Evolutionary conservation across 2,113 vertebrate genomes (phyloP).

Genomic region (Leptobrachium leishanense): DNA sequence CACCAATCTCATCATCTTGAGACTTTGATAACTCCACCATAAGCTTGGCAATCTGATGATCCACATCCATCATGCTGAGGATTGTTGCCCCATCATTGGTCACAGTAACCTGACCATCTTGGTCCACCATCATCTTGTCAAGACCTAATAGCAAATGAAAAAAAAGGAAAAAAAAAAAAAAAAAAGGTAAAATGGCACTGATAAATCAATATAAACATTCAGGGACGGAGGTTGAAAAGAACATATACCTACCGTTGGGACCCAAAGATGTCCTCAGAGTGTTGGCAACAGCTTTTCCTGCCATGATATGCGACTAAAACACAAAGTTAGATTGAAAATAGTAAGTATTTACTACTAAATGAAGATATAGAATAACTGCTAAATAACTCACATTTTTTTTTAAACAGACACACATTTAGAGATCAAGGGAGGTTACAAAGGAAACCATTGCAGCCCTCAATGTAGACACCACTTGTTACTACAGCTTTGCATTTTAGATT

Average conservation of each 20-base stretch:
- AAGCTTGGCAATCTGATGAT: slow-evolving; percentile 96
- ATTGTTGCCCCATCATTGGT: slow-evolving; percentile 99
- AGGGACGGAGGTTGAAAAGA: background rate
- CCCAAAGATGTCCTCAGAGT: slow-evolving; percentile 92
- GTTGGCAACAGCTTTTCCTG: slow-evolving; percentile 93
- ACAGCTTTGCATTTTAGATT: too few relatives aligned
- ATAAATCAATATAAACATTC: background rate
- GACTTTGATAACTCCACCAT: slow-evolving; percentile 98
- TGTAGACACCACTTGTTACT: too few relatives aligned
- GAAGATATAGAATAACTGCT: too few relatives aligned
- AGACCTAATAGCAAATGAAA: slow-evolving; percentile 65
- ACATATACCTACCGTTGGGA: slow-evolving; percentile 83
- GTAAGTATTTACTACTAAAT: too few relatives aligned
- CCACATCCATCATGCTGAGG: slow-evolving; percentile 97
- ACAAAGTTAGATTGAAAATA: slow-evolving; percentile 31
- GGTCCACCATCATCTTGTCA: slow-evolving; percentile 99
- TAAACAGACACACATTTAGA: background rate
- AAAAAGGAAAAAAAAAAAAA: background rate
- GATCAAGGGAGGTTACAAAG: too few relatives aligned
- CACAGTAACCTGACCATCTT: slow-evolving; percentile 93
- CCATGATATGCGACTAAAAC: slow-evolving; percentile 95
- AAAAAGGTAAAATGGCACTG: background rate
- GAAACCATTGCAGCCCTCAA: too few relatives aligned
- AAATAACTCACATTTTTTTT: too few relatives aligned
- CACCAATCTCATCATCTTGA: slow-evolving; percentile 97